Percentiles rank a stretch among this genome's conserved stretches.
Evolutionary conservation across 2,888 invertebrate genomes (phyloP).

Genomic region (Eristalis arbustorum): DNA sequence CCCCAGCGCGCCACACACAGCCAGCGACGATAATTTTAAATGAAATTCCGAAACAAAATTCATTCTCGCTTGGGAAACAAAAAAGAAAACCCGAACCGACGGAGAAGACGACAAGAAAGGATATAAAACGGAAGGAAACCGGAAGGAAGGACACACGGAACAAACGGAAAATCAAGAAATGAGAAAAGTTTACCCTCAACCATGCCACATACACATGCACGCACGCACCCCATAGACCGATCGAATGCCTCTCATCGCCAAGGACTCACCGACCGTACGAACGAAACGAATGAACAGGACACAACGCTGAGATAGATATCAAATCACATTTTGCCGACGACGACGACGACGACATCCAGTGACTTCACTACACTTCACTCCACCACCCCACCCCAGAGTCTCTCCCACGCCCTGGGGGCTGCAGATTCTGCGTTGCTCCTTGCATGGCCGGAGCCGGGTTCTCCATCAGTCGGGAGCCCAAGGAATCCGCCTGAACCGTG

Average conservation of each 20-base stretch:
- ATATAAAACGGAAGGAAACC: constrained; percentile 68
- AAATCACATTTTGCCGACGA: constrained; percentile 65
- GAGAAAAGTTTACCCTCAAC: constrained; percentile 69
- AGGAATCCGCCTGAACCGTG: constrained; percentile 1
- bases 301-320: constrained; percentile 59
- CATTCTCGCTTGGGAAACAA: constrained; percentile 27
- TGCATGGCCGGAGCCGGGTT: constrained; percentile 13
- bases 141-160: constrained; percentile 71
- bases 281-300: constrained; percentile 11
- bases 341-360: constrained; percentile 56
- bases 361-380: neutral
- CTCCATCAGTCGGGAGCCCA: constrained; percentile 4
- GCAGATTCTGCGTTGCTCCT: constrained; percentile 4
- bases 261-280: neutral
- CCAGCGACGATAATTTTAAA: constrained; percentile 57
- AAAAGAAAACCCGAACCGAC: neutral
- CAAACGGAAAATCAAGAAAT: constrained; percentile 71
- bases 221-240: constrained; percentile 7
- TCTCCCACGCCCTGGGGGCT: neutral
- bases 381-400: neutral
- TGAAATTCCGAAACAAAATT: constrained; percentile 69
- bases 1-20: constrained; percentile 9
- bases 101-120: constrained; percentile 22
- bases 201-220: constrained; percentile 47
- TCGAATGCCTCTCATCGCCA: neutral